These are phyloP conservation scores for Rotaria magnacalcarata DNA, from an alignment of 2,888 invertebrate species.

Conservation along the genomic window DNA sequence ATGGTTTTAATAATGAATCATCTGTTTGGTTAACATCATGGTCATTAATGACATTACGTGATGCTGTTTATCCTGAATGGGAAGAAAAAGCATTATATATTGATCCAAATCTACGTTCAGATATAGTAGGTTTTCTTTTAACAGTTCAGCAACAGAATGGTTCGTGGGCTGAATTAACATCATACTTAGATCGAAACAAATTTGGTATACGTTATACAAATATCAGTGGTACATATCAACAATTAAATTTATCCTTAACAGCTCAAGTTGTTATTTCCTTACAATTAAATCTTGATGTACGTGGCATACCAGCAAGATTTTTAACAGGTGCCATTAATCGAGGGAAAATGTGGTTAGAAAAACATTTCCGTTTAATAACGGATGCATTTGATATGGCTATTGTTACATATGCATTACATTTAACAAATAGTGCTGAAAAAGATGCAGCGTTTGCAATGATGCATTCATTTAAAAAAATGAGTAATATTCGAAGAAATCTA, in stretches of 20 bases:
- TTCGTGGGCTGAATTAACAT: slow-evolving; percentile 68
- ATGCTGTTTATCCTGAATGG: slow-evolving; percentile 92
- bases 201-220: slow-evolving; percentile 64
- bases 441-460: not conserved
- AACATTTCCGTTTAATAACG: not conserved
- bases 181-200: slow-evolving; percentile 73
- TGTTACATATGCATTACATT: slow-evolving; percentile 35
- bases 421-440: slow-evolving; percentile 35
- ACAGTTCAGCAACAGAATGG: slow-evolving; percentile 76
- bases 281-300: slow-evolving; percentile 46
- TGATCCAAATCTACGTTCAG: slow-evolving; percentile 77
- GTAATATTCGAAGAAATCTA: not conserved
- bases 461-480: not conserved
- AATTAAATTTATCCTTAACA: slow-evolving; percentile 76
- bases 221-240: slow-evolving; percentile 60
- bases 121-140: slow-evolving; percentile 78
- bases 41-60: slow-evolving; percentile 78
- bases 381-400: slow-evolving; percentile 32
- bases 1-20: slow-evolving; percentile 12
- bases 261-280: slow-evolving; percentile 85
- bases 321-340: slow-evolving; percentile 30
- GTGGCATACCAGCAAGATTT: not conserved
- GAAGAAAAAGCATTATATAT: slow-evolving; percentile 82
- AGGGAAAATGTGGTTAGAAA: slow-evolving; percentile 32
- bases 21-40: slow-evolving; percentile 76